Evolutionary conservation across 1,140 invertebrate genomes (phyloP), one percentile per base, ranked within the genome.

Genomic region (Danaus plexippus): DNA sequence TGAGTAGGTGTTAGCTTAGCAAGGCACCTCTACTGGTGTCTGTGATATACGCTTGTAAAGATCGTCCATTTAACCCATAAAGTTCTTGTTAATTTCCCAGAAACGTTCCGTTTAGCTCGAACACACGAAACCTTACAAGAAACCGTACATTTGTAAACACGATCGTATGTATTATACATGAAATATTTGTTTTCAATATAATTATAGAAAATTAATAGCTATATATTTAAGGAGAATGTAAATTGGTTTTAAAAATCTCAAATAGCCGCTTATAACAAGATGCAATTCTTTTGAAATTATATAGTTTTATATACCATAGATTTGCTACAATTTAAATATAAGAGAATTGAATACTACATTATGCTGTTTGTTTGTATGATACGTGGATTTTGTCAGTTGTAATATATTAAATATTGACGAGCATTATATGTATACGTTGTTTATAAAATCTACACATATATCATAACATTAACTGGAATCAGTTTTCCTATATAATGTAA

Each of bases 1-100:
- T 55, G 53, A 66, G 66, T 80, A 32, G 22, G 22, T 32, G 22
- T 32, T 32, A 78, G 75, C 70, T 80, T 78, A 84, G 74, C 74
- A 70, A 71, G 77, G 77, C 73, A 69, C 73, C 77, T 63, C 51
- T 55, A 58, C 59, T 64, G 79, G 78, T 76, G 63, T 75, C 75
- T 80, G 78, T 84, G 79, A 84, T 83, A 85, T 85, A 86, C 83
- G 83, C 83, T 86, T 86, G 69, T 77, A 80, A 76, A 66, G 66
- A 81, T 82, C 81, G 83, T 86, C 83, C 83, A 85, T 77, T 80
- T 66, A 77, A 76, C 75, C 73, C 60, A 55, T 46, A 52, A 61
- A 55, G 51, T 63, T 71, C 55, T 68, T 62, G 59, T 63, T 62
- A 63, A 62, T 50, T 66, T 64, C 62, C 57, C 64, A 59, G 54